These are phyloP conservation scores for Halichoerus grypus DNA, from an alignment of 2,113 vertebrate genomes.

Conservation along the genomic window DNA sequence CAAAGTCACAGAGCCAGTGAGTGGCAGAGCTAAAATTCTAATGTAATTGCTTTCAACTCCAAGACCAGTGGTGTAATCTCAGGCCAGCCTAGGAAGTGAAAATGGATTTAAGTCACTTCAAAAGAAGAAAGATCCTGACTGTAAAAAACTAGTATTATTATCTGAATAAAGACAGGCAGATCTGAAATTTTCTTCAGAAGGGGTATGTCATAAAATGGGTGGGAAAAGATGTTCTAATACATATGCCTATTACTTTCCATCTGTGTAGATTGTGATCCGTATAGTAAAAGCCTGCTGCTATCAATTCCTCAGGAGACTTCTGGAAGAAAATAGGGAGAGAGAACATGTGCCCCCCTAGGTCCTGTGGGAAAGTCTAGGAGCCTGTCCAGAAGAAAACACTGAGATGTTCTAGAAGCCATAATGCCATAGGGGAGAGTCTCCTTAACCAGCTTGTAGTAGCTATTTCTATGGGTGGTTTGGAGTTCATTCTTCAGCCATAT, in stretches of 20 bases:
- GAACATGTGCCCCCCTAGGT: not conserved
- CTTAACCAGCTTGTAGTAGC: not conserved
- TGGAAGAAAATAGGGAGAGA: not conserved
- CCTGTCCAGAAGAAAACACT: not conserved
- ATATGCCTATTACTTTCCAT: not conserved
- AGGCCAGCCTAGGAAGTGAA: not conserved
- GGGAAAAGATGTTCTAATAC: not conserved
- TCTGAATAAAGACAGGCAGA: not conserved
- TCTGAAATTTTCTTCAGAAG: not conserved
- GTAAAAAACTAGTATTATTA: not conserved
- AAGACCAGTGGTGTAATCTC: not conserved
- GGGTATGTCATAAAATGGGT: not conserved
- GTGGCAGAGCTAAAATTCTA: not conserved
- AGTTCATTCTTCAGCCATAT: not conserved
- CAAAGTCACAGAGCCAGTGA: not conserved
- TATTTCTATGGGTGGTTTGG: not conserved
- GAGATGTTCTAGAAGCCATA: not conserved
- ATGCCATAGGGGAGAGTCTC: not conserved
- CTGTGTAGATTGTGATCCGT: not conserved
- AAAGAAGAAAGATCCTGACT: not conserved
- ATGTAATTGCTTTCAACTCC: not conserved
- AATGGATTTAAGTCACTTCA: not conserved
- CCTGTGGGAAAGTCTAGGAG: not conserved
- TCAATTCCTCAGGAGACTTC: not conserved
- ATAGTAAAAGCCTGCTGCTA: not conserved